Base-by-base conservation (phyloP, 2,797 vertebrate species). In the Ambastaia sidthimunki region DNA sequence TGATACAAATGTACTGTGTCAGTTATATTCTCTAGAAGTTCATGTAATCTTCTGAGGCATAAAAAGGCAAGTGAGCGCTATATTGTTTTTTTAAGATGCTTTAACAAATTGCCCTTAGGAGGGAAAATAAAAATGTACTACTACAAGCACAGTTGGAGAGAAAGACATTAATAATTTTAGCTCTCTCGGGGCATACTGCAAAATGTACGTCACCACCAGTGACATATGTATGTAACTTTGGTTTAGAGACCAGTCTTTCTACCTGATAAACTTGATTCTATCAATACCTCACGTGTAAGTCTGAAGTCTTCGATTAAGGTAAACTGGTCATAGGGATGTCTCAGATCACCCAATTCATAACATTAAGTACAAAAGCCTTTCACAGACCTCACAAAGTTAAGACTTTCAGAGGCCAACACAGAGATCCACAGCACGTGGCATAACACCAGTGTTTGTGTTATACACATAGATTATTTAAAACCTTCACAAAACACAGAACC, bases 1-100 rank as follows among this genome's bases (percentile, higher is more conserved):
- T 48, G 21, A 48, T n/a, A 66, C 74, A 54, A 18, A 7, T 41
- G 37, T 41, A 41, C 37, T 13, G 74, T 66, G 73, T 66, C 62
- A 76, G 48, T 50, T 63, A 21, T 16, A 52, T 65, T 16, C 3
- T 11, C 31, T 3, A 65, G n/a, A 74, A 11, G 25, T 47, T 21
- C 55, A 47, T 37, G 28, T 28, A 28, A 21, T 15, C 7, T 9
- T 65, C 47, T 44, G 15, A 76, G 31, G 21, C 23, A 76, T n/a
- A n/a, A 16, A 13, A 19, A 65, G 19, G 4, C 3, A 63, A 21
- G 7, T 16, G 3, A 52, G 23, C 2, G 6, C 7, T 65, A 23
- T 34, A 11, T 19, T 23, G 59, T 62, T 62, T 62, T 15, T 18
- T 28, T 54, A 18, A 21, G 55, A 23, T 21, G 37, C 37, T 10